Base-by-base conservation (phyloP, 92 coral and sea anemone species). In the Epizoanthus fatuus region DNA sequence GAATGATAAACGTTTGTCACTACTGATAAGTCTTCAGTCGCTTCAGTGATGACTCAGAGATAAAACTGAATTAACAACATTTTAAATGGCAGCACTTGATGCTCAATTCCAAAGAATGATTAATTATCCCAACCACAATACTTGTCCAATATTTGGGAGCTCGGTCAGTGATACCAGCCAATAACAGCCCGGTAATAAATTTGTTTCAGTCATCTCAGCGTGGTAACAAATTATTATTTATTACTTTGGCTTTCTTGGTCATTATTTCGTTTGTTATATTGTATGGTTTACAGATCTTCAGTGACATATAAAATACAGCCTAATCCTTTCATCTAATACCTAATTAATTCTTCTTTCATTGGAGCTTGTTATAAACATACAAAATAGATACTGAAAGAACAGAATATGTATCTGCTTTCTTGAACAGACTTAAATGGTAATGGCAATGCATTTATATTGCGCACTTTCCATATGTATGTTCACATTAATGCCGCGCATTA, bases 31-130 rank as follows among this genome's bases (percentile, higher is more conserved):
- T 19, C 81, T 40, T 40, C 42, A 69, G 13, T 47, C 45, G 14
- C 13, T 25, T 17, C 29, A 60, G 82, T 60, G 44, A 54, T 60
- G 63, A 77, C 70, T 77, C n/a, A 59, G 82, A 20, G 22, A 17
- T 62, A 58, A 77, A 77, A 77, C 82, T 42, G 42, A 58, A 45
- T 60, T 60, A 77, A 77, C 71, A 60, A 60, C 82, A 60, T 77
- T 47, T 77, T 77, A 77, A 77, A 77, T 77, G 82, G 69, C 65
- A 59, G 47, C 37, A 77, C 69, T 77, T 77, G 70, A 77, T 77
- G 62, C 82, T 77, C 42, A 77, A 57, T 29, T 29, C 35, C 35
- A 29, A 29, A 52, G 39, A 77, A 77, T 77, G 57, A 77, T 77
- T 60, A 77, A 62, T 44, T 62, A 19, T 60, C 52, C 15, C 42